Evolutionary conservation across 2,797 vertebrate species (phyloP), one percentile per base, ranked within the genome.

Genomic region (Lithobates pipiens): DNA sequence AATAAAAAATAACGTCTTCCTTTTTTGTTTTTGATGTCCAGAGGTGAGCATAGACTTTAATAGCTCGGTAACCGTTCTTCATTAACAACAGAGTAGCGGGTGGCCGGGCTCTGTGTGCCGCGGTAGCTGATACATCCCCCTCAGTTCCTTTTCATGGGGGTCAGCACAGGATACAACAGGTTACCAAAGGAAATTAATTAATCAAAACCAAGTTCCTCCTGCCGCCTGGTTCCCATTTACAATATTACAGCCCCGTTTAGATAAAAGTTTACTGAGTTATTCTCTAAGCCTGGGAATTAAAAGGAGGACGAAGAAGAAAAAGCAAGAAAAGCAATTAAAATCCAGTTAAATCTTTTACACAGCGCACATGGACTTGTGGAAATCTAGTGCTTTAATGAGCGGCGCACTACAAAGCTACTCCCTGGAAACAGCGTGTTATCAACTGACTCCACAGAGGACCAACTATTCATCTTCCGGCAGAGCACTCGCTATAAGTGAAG

Each of bases 121-220:
- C 86, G 92, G 93, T 90, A 92, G 95, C 91, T 90, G 91, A 93
- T 94, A 93, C 92, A 92, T 94, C 91, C 90, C 93, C 2, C 36
- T 61, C 89, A 80, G 80, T 76, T 84, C 82, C 88, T 88, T 88
- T 89, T 88, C 75, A 68, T 71, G 88, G 89, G 89, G 78, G 85
- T 89, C 90, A 88, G 92, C 93, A 87, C 83, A 84, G 90, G 93
- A 95, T 93, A 85, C 85, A 92, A 91, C 89, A 92, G 90, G 90
- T 93, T 93, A 91, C 88, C 89, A 92, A 89, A 92, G 94, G 93
- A 95, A 96, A 96, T 95, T 94, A 93, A 95, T 95, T 94, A 89
- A 93, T 94, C 92, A 90, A 90, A 92, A 93, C 86, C 89, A 91
- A 93, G 92, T 94, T 92, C 90, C 85, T 69, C 82, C 77, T 80